Base-by-base conservation (phyloP, 2,888 invertebrate species). In the Scrobipalpa atriplicella region DNA sequence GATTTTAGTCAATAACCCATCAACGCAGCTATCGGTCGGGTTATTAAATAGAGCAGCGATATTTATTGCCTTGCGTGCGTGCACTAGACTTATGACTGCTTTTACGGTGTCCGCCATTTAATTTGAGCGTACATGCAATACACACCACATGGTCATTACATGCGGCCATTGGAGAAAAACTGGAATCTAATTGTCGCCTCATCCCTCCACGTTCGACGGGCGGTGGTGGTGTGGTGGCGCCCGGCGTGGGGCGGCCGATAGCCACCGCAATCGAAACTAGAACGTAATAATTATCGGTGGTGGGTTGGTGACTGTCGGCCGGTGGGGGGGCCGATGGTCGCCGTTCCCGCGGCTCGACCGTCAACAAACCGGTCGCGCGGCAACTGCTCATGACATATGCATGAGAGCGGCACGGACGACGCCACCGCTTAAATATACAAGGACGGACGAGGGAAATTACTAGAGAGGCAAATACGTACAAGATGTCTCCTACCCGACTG, bases 331-430 rank as follows among this genome's bases (percentile, higher is more conserved):
- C 83, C 83, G 80, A 77, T 83, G 85, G 87, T 82, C 78, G 85
- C 78, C 79, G 83, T 90, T 91, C 90, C 89, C 90, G 89, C 88
- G 88, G 80, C 77, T 78, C 77, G 76, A 87, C 86, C 89, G 91
- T 81, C 92, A 92, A 92, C 92, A 92, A 92, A 92, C 91, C 91
- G 80, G 92, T 92, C 85, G 91, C 92, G 70, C 78, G 82, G 92
- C 92, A 92, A 92, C 92, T 83, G 86, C 89, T 92, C 92, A 92
- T 92, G 90, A 92, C 90, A 91, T 91, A 92, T 92, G 92, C 91
- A 92, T 92, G 90, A 91, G 87, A 89, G 83, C 79, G 84, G 83
- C 84, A 79, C 80, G 80, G 85, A 79, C 87, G 81, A 82, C 79
- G 82, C 81, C 81, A 78, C 78, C 85, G 84, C 85, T 90, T 88